phyloP scores from a whole-genome alignment of 2,113 vertebrate species.

The Isichthys henryi region DNA sequence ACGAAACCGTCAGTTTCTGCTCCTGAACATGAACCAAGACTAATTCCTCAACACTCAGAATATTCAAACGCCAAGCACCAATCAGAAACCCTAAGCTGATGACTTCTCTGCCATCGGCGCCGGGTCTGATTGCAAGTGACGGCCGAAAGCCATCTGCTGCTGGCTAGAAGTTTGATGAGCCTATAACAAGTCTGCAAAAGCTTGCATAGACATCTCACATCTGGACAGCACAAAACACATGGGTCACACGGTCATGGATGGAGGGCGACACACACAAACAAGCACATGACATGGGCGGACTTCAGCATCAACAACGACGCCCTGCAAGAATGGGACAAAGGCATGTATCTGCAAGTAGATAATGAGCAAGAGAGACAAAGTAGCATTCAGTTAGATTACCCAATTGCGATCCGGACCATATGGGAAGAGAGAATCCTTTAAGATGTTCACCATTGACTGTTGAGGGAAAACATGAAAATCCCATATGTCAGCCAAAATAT shows the following conservation, averaged over 20 bases:
- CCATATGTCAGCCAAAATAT: background rate
- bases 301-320: conserved; percentile 34
- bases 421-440: conserved; percentile 46
- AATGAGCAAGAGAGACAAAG: conserved; percentile 39
- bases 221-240: background rate
- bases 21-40: conserved; percentile 49
- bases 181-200: conserved; percentile 7
- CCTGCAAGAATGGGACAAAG: conserved; percentile 26
- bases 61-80: background rate
- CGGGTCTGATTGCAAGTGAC: background rate
- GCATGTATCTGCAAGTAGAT: conserved; percentile 26
- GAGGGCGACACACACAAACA: conserved; percentile 17
- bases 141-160: background rate
- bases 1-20: conserved; percentile 54
- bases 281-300: conserved; percentile 22
- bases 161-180: background rate
- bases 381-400: conserved; percentile 50
- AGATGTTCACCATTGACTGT: conserved; percentile 43
- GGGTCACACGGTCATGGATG: conserved; percentile 15
- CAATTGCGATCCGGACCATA: conserved; percentile 43
- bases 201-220: background rate
- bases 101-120: background rate
- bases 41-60: conserved; percentile 36
- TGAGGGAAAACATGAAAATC: conserved; percentile 34
- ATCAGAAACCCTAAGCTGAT: background rate